phyloP scores from a whole-genome alignment of 1,140 invertebrate species.

The Lordiphosa mommai region DNA sequence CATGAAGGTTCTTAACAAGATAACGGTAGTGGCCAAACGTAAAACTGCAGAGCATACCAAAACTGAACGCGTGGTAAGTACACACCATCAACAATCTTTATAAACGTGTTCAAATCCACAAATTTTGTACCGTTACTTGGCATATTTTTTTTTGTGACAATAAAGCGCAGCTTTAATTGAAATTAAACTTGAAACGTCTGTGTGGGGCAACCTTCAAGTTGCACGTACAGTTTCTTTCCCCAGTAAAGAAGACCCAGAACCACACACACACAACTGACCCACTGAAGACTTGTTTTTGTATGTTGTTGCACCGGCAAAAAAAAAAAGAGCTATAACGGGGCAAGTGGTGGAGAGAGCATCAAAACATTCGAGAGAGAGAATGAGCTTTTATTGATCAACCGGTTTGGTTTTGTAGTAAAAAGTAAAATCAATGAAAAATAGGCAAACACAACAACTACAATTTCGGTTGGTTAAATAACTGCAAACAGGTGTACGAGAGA shows the following conservation, averaged over 20 bases:
- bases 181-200: conserved; percentile 27
- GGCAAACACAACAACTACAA: conserved; percentile 22
- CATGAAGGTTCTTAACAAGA: conserved; percentile 96
- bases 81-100: neutral
- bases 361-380: conserved; percentile 20
- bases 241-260: conserved; percentile 9
- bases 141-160: conserved; percentile 29
- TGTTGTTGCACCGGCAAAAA: conserved; percentile 59
- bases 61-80: conserved; percentile 88
- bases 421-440: conserved; percentile 56
- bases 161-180: conserved; percentile 58
- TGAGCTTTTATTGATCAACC: conserved; percentile 32
- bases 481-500: conserved; percentile 56
- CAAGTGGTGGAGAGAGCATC: conserved; percentile 10
- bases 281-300: conserved; percentile 36
- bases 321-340: conserved; percentile 32
- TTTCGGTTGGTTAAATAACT: conserved; percentile 59
- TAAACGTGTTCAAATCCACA: neutral
- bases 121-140: conserved; percentile 2
- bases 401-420: conserved; percentile 39
- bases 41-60: conserved; percentile 96
- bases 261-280: neutral
- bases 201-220: conserved; percentile 43
- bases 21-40: conserved; percentile 93
- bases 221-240: conserved; percentile 49